phyloP scores from a whole-genome alignment of 2,888 invertebrate species.

The Dugesia japonica region DNA sequence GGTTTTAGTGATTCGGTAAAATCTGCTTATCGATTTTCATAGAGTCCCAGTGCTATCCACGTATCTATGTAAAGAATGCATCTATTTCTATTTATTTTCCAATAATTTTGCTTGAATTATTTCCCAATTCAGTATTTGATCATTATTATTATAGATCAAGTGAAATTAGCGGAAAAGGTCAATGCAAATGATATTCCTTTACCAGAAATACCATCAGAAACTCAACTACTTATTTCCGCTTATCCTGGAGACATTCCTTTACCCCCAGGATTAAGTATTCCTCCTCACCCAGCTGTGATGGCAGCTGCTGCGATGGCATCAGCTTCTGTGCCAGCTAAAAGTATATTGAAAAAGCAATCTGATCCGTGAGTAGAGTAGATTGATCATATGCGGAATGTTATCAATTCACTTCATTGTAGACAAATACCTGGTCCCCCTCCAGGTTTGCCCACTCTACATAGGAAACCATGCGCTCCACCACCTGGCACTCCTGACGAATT shows the following conservation, averaged over 20 bases:
- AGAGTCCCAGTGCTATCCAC: too few relatives aligned
- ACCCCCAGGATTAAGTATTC: slow-evolving; percentile 38
- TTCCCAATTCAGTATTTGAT: neutral
- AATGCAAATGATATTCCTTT: slow-evolving; percentile 82
- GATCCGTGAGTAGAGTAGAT: neutral
- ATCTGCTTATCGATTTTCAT: too few relatives aligned
- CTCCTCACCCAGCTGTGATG: slow-evolving; percentile 20
- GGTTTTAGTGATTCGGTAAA: too few relatives aligned
- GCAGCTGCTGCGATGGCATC: slow-evolving; percentile 22
- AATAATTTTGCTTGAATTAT: neutral
- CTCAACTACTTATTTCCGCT: neutral
- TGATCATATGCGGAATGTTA: neutral
- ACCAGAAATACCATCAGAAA: slow-evolving; percentile 50
- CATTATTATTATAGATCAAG: slow-evolving; percentile 52
- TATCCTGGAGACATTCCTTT: slow-evolving; percentile 6
- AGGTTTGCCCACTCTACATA: slow-evolving; percentile 43
- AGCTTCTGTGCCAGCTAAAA: neutral
- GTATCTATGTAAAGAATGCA: too few relatives aligned
- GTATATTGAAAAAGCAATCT: slow-evolving; percentile 1
- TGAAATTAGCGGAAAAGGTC: slow-evolving; percentile 80
- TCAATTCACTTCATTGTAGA: neutral
- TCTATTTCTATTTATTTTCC: too few relatives aligned
- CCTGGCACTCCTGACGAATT: slow-evolving; percentile 46
- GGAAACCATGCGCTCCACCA: slow-evolving; percentile 36
- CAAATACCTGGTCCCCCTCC: slow-evolving; percentile 42